These are phyloP conservation scores for Salpingus planirostris DNA, from an alignment of 2,888 invertebrate species.

Conservation along the genomic window DNA sequence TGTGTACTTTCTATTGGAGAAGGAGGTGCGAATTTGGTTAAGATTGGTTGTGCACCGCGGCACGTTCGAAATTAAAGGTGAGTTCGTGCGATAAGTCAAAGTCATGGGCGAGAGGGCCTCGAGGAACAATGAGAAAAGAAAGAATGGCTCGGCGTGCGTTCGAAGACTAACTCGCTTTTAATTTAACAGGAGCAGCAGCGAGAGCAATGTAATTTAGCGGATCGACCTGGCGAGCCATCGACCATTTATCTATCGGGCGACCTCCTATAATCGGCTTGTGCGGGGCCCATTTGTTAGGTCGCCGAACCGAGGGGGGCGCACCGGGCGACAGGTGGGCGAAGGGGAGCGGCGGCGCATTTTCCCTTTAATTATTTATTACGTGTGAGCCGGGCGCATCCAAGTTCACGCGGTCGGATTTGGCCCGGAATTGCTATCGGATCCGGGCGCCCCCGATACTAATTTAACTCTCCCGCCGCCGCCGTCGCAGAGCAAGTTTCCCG, in stretches of 20 bases:
- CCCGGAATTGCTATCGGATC: constrained; percentile 23
- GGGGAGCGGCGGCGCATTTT: constrained; percentile 10
- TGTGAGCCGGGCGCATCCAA: constrained; percentile 14
- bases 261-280: constrained; percentile 36
- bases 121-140: constrained; percentile 29
- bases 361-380: constrained; percentile 28
- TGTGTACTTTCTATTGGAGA: too few relatives aligned
- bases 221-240: constrained; percentile 37
- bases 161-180: constrained; percentile 34
- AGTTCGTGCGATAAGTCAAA: constrained; percentile 17
- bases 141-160: too few relatives aligned
- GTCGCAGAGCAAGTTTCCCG: constrained; percentile 7
- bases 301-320: too few relatives aligned
- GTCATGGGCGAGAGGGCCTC: constrained; percentile 13
- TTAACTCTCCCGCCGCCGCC: constrained; percentile 16
- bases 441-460: constrained; percentile 17
- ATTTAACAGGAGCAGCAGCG: constrained; percentile 40
- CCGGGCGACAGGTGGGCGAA: constrained; percentile 14
- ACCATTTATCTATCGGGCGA: constrained; percentile 36
- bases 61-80: constrained; percentile 15
- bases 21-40: too few relatives aligned
- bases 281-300: constrained; percentile 33
- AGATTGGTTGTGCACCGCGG: too few relatives aligned
- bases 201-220: constrained; percentile 38
- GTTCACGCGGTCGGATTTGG: constrained; percentile 15